These are phyloP conservation scores for Bubo scandiacus DNA, from an alignment of 2,113 vertebrate genomes.

Conservation along the genomic window DNA sequence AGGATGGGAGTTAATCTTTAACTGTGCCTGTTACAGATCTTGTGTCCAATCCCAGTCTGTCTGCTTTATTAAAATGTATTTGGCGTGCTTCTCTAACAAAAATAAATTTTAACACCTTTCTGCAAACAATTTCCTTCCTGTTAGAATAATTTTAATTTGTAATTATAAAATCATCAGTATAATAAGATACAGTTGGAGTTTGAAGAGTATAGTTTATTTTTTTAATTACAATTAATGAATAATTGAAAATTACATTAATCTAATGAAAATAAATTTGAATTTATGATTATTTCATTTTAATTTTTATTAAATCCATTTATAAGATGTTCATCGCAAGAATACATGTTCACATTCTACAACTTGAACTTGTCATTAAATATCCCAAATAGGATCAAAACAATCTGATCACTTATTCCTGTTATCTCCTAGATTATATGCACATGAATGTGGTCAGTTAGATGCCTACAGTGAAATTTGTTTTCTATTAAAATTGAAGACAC, in stretches of 20 bases:
- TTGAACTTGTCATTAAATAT: neutral
- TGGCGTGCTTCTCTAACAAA: neutral
- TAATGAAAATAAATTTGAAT: slow-evolving; percentile 40
- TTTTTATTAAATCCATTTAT: slow-evolving; percentile 1
- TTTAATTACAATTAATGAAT: slow-evolving; percentile 42
- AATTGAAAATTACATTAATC: slow-evolving; percentile 45
- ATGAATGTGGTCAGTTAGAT: neutral
- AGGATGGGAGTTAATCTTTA: slow-evolving; percentile 28
- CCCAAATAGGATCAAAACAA: neutral
- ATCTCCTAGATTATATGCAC: neutral
- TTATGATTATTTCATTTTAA: slow-evolving; percentile 21
- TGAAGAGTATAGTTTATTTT: slow-evolving; percentile 17
- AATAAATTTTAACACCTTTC: slow-evolving; percentile 51
- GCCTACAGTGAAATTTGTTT: neutral
- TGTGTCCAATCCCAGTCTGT: neutral
- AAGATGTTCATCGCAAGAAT: neutral
- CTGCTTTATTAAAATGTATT: slow-evolving; percentile 59
- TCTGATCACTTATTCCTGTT: neutral
- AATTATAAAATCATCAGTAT: slow-evolving; percentile 58
- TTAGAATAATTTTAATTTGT: slow-evolving; percentile 38
- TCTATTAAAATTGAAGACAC: neutral
- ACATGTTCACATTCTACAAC: neutral
- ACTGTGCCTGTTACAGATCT: slow-evolving; percentile 9
- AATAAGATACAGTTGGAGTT: slow-evolving; percentile 1
- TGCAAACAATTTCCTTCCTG: slow-evolving; percentile 43